These are phyloP conservation scores for human (Homo sapiens) DNA, from an alignment of 2,113 vertebrate species.

Conservation along the genomic window GRCh38 chr17:57354001-57354500, in stretches of 20 bases:
- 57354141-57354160: neutral
- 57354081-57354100: neutral
- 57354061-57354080: slow-evolving; percentile 18
- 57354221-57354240: neutral
- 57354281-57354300: neutral
- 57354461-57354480: neutral
- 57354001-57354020: slow-evolving; percentile 17
- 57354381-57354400: neutral
- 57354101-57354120: neutral
- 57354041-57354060: neutral
- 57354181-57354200: neutral
- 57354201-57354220: neutral
- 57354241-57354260: neutral
- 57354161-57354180: neutral
- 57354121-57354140: slow-evolving; percentile 18
- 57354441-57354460: neutral
- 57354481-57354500: neutral
- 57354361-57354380: neutral
- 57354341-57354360: neutral
- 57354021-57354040: neutral
- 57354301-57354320: neutral
- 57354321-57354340: neutral
- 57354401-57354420: neutral
- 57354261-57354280: neutral
- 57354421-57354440: neutral